These are phyloP conservation scores for Diadumene lineata DNA, from an alignment of 92 coral and sea anemone species.

Conservation along the genomic window DNA sequence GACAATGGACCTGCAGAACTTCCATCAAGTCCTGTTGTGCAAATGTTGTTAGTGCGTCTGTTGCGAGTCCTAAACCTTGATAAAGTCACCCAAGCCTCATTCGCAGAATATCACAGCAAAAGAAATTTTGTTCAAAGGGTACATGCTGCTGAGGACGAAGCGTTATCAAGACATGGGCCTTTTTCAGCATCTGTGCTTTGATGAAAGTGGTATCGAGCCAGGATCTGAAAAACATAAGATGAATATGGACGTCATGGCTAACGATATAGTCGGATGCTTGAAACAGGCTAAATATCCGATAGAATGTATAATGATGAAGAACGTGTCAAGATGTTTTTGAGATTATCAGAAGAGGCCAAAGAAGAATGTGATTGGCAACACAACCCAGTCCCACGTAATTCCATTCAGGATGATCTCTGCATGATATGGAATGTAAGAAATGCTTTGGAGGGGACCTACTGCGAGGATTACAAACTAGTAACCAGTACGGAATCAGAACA, in stretches of 20 bases:
- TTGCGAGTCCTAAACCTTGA: slow-evolving; percentile 26
- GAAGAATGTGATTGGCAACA: slow-evolving; percentile 31
- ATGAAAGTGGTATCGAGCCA: slow-evolving; percentile 15
- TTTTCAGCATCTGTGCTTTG: slow-evolving; percentile 32
- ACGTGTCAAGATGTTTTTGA: slow-evolving; percentile 35
- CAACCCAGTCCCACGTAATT: slow-evolving; percentile 12
- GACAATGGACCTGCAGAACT: slow-evolving; percentile 72
- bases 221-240: slow-evolving; percentile 35
- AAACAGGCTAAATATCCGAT: slow-evolving; percentile 7
- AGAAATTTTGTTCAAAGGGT: slow-evolving; percentile 54
- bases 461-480: slow-evolving; percentile 41
- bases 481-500: slow-evolving; percentile 8
- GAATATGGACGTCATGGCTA: slow-evolving; percentile 62
- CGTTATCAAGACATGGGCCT: slow-evolving; percentile 46
- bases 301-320: slow-evolving; percentile 50
- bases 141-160: slow-evolving; percentile 35
- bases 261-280: slow-evolving; percentile 24
- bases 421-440: slow-evolving; percentile 41
- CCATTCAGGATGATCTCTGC: slow-evolving; percentile 21
- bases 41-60: slow-evolving; percentile 40
- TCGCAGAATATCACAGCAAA: slow-evolving; percentile 48
- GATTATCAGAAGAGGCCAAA: slow-evolving; percentile 32
- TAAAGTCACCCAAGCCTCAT: slow-evolving; percentile 41
- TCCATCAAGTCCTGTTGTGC: slow-evolving; percentile 33
- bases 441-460: slow-evolving; percentile 37